Evolutionary conservation across 2,797 vertebrate species (phyloP).

Genomic region (Myiotriccus ornatus): DNA sequence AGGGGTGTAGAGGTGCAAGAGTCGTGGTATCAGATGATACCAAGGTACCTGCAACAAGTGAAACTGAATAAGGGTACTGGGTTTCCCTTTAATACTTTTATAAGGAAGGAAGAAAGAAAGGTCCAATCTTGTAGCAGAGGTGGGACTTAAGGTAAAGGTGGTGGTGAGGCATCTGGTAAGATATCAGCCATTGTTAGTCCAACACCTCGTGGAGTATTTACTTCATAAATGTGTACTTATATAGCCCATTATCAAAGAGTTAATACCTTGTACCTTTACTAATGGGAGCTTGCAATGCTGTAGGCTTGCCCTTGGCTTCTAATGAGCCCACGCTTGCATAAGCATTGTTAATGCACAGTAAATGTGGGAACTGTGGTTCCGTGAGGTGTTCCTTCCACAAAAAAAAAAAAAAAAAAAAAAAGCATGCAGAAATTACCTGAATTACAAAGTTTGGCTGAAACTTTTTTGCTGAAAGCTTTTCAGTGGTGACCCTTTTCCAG

Average conservation of each 20-base stretch:
- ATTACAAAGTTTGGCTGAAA: too few species aligned
- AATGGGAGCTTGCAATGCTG: background rate
- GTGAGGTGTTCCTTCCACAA: background rate
- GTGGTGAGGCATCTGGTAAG: background rate
- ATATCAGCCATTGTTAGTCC: background rate
- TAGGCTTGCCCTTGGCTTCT: background rate
- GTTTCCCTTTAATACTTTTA: background rate
- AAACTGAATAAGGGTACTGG: background rate
- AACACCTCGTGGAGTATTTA: background rate
- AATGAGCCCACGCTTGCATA: background rate
- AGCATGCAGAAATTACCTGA: too few species aligned
- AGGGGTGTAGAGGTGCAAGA: background rate
- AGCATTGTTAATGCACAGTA: background rate
- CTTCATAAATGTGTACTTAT: background rate
- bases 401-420: too few species aligned
- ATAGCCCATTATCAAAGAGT: background rate
- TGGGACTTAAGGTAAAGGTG: background rate
- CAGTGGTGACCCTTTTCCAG: background rate
- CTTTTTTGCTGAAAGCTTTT: background rate
- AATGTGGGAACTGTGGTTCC: background rate
- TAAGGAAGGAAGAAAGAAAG: background rate
- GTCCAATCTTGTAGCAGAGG: background rate
- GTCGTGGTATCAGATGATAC: background rate
- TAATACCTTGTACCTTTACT: background rate
- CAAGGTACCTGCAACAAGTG: background rate